These are phyloP conservation scores for Drosophila setosimentum DNA, from an alignment of 2,888 invertebrate genomes.

Conservation along the genomic window DNA sequence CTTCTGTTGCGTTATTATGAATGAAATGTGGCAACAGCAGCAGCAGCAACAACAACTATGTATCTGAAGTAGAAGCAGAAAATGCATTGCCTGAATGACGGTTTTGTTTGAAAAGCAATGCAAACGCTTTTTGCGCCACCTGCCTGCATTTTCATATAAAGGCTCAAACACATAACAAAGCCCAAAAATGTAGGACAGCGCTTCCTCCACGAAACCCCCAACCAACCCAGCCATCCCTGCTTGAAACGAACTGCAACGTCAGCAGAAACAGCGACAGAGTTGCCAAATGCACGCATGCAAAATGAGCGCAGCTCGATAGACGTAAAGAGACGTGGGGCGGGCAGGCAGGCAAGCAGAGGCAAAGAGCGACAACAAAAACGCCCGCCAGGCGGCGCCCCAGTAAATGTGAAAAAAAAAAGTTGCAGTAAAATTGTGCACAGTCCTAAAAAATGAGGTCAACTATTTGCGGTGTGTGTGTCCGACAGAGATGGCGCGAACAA, in stretches of 20 bases:
- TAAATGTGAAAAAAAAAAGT: slow-evolving; percentile 47
- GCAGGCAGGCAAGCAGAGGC: not conserved
- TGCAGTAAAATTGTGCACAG: slow-evolving; percentile 76
- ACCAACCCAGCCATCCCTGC: not conserved
- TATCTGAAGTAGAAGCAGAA: slow-evolving; percentile 38
- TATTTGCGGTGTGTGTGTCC: slow-evolving; percentile 59
- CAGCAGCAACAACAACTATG: slow-evolving; percentile 22
- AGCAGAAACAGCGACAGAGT: slow-evolving; percentile 69
- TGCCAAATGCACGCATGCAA: slow-evolving; percentile 79
- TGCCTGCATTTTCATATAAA: slow-evolving; percentile 47
- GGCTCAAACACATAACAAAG: slow-evolving; percentile 61
- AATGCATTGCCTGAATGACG: slow-evolving; percentile 61
- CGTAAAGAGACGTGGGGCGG: not conserved
- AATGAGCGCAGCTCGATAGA: slow-evolving; percentile 65
- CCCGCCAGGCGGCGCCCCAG: slow-evolving; percentile 72
- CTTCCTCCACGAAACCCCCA: not conserved
- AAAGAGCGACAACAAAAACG: slow-evolving; percentile 52
- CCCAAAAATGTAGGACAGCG: slow-evolving; percentile 70
- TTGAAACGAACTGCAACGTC: slow-evolving; percentile 35
- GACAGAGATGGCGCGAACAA: slow-evolving; percentile 12
- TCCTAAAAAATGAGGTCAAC: slow-evolving; percentile 80
- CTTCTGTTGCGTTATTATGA: slow-evolving; percentile 53
- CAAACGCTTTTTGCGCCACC: slow-evolving; percentile 60
- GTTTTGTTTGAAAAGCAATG: slow-evolving; percentile 52
- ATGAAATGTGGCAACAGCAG: slow-evolving; percentile 53